Evolutionary conservation across 1,140 invertebrate genomes (phyloP), one percentile per base, ranked within the genome.

Genomic region (Dendrolimus punctatus): DNA sequence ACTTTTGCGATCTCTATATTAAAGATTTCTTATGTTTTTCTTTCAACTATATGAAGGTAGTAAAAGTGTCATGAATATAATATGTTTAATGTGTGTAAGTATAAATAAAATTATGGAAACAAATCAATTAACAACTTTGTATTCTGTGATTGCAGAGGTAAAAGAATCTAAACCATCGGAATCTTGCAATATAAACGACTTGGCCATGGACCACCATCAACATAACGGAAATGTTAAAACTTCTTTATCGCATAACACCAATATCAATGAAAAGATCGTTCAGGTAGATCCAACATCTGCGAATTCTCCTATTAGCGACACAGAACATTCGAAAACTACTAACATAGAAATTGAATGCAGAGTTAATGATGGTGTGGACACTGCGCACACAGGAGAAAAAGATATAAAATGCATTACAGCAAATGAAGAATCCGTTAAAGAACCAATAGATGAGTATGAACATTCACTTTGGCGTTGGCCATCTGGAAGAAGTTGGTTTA

Each of bases 401-500:
- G 66, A 61, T 53, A 39, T 46, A 40, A 61, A 56, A 49, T 63
- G 69, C 58, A 50, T 58, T 10, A 64, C 63, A 41, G 57, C 68
- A 4, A 80, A 84, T 40, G 67, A 75, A 43, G 71, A 58, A 23
- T 23, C 23, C 40, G 75, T 77, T 23, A 79, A 85, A 58, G 65
- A 71, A 53, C 54, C 60, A n/a, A 58, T 62, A 49, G 76, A 81
- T 46, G 77, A 81, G 51, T 85, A 88, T 60, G 77, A 81, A 46
- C 82, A 89, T 57, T 87, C 79, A 10, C 75, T 90, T 43, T 90
- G 88, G 87, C 89, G 88, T 59, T 90, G 88, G 87, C 89, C 89
- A 0, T 64, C 73, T 8, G 85, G 83, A 45, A 74, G 85, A 62
- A 87, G 88, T 56, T 88, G 80, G 66, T 84, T 90, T 50, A 88